Base-by-base conservation (phyloP, 2,113 vertebrate genomes). In the Anoplopoma fimbria region DNA sequence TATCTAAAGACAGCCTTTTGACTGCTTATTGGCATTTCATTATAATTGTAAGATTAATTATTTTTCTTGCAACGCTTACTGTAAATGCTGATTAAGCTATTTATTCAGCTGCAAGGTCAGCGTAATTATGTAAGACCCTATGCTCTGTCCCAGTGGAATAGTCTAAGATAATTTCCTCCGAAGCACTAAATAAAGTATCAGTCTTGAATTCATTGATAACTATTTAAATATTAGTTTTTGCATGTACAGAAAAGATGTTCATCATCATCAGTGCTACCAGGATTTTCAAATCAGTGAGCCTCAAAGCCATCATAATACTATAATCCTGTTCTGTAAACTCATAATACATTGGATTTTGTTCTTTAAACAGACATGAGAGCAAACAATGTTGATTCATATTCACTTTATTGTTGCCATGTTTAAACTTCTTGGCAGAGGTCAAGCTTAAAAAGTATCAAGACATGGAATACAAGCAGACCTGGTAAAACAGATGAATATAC, bases 401-500 rank as follows among this genome's bases (percentile, higher is more conserved):
- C n/a, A 49, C 13, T 93, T 93, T 92, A 92, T 92, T 93, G 45
- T 19, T 77, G 1, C 4, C 38, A 25, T 42, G 2, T 69, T 85
- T 40, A 45, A 68, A 72, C 7, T n/a, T 84, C 40, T 77, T 79
- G 63, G 61, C 53, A 79, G 69, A 82, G 12, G 12, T 71, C 1
- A 13, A 27, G 34, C 10, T 58, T 86, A 51, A 83, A 76, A 89
- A 82, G 61, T 25, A 17, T 64, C 38, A n/a, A 60, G 34, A 82
- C 21, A 64, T 19, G 9, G 6, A 69, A 40, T 38, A 60, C 19
- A 53, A 82, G 64, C 58, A 81, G 19, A 83, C 7, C 33, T 81
- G 73, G 62, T 79, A 77, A 91, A 89, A 87, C 2, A 74, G n/a
- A 75, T 69, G 38, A 72, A 57, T 38, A 47, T 42, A 69, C 38